Conservation (phyloP, 2,888 invertebrate genomes). For the Zootermopsis nevadensis region DNA sequence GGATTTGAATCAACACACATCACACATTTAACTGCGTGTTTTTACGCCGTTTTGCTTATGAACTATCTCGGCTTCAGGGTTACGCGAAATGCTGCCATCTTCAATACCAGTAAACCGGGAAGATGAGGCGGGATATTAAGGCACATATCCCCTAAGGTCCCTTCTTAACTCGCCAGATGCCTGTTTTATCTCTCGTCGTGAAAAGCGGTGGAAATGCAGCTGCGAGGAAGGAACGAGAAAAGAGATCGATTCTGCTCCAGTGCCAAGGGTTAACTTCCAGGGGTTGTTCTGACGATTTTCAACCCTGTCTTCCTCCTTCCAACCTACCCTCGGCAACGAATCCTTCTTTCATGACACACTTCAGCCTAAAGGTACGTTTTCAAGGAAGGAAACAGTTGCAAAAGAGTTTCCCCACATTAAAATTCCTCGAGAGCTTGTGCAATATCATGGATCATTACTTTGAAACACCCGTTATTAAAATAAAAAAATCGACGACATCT, state of each 20-base stretch:
- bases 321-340: neutral
- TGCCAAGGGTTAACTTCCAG: constrained; percentile 39
- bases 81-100: no score
- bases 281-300: neutral
- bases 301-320: constrained; percentile 1
- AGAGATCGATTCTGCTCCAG: constrained; percentile 42
- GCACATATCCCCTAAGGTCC: neutral
- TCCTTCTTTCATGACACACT: neutral
- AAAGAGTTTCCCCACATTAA: no score
- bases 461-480: no score
- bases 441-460: no score
- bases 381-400: neutral
- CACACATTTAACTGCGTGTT: no score
- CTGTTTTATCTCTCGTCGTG: constrained; percentile 1
- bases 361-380: neutral
- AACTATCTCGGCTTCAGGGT: no score
- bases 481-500: no score
- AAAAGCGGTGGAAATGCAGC: neutral
- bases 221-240: constrained; percentile 18
- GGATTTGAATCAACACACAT: no score
- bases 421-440: no score
- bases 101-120: neutral
- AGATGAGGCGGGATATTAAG: constrained; percentile 12
- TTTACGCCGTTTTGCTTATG: no score
- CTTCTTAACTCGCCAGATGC: neutral